These are phyloP conservation scores for Penaeus monodon DNA, from an alignment of 2,888 invertebrate genomes.

Conservation along the genomic window DNA sequence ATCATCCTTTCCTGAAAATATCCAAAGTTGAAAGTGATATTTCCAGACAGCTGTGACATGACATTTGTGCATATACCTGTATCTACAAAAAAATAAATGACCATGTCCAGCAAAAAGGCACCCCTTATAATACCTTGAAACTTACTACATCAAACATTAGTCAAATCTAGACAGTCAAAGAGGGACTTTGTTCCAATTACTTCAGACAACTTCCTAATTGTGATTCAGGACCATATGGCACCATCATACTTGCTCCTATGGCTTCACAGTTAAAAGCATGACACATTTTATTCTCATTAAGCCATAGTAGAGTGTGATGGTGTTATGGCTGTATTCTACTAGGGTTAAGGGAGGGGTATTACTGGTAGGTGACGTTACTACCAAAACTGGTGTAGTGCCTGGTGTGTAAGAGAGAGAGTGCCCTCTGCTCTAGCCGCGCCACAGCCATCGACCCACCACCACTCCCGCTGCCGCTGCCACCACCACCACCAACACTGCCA, in stretches of 20 bases:
- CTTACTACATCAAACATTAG: conserved; percentile 37
- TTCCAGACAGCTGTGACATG: not conserved
- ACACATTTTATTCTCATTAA: not conserved
- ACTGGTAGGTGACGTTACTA: conserved; percentile 77
- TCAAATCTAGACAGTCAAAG: conserved; percentile 39
- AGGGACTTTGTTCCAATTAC: conserved; percentile 12
- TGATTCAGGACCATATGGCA: conserved; percentile 10
- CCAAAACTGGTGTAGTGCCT: conserved; percentile 96
- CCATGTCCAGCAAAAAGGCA: not conserved
- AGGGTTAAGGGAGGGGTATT: conserved; percentile 35
- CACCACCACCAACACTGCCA: conserved; percentile 55
- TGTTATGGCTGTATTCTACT: conserved; percentile 4
- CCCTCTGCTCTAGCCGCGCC: conserved; percentile 71
- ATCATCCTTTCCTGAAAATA: not conserved
- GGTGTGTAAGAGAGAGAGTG: conserved; percentile 79
- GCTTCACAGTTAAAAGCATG: not conserved
- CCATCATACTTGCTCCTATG: conserved; percentile 12
- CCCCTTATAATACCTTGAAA: conserved; percentile 17
- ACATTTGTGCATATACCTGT: too few species aligned
- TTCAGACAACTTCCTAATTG: conserved; percentile 1
- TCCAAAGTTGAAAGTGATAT: not conserved
- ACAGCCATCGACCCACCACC: conserved; percentile 72
- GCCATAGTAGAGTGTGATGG: conserved; percentile 17
- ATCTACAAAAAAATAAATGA: not conserved
- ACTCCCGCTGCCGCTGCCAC: conserved; percentile 62